Base-by-base conservation (phyloP, 2,797 vertebrate species). In the Pempheris klunzingeri region DNA sequence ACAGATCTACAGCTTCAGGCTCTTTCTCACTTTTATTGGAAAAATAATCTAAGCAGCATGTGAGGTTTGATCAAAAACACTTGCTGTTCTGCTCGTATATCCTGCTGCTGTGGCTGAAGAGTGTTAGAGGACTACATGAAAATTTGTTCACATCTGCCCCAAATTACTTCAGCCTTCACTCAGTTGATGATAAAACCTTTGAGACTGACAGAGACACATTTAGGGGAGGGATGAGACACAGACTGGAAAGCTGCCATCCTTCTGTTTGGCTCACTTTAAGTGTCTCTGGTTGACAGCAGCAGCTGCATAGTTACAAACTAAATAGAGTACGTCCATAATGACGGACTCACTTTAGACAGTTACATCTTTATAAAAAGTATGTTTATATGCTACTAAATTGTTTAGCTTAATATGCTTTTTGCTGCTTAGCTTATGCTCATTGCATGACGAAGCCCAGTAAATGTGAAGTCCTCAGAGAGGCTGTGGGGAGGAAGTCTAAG, bases 141-240 rank as follows among this genome's bases (percentile, higher is more conserved):
- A 64, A 63, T 44, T 32, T 22, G 39, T 36, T 43, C 71, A 50
- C 70, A 74, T 73, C 71, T 71, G 71, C 55, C 65, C 53, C 55
- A 39, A 62, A 50, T 71, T 50, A 38, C 32, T 3, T n/a, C n/a
- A 32, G 66, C 55, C 32, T 26, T 24, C 15, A 4, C 11, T 34
- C 32, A 15, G 57, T 7, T 38, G 18, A 46, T 3, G 3, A 34
- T 26, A 17, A 20, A 12, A 12, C 17, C 26, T 46, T 5, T 4
- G 34, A 63, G 50, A 34, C n/a, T 28, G 44, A 64, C 30, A 58
- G 30, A 24, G 52, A 9, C 7, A 13, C 26, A n/a, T 38, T 4
- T 11, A 39, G 24, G 38, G 58, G 52, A 53, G 38, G 58, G 52
- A 53, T 11, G 14, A 57, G 43, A 68, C 10, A 18, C 62, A 47